Evolutionary conservation across 2,113 vertebrate genomes (phyloP).

Genomic region (Hypanus sabinus): DNA sequence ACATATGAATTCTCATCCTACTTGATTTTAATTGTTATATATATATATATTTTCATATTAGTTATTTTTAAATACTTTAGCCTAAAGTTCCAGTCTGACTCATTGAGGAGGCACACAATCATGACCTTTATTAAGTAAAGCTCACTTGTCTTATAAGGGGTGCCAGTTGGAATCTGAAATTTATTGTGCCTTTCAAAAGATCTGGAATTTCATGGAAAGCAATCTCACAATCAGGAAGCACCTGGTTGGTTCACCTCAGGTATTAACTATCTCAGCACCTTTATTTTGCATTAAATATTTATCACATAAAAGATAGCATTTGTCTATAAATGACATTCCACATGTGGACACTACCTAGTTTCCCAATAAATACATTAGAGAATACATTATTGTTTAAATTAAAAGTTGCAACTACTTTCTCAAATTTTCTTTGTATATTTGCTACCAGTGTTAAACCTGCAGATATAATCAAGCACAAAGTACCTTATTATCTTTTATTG

Average conservation of each 20-base stretch:
- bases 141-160: too few relatives aligned
- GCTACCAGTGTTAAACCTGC: not conserved
- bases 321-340: not conserved
- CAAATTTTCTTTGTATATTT: not conserved
- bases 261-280: not conserved
- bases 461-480: not conserved
- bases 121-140: not conserved
- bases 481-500: constrained; percentile 90
- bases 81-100: not conserved
- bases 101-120: not conserved
- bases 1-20: too few relatives aligned
- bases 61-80: too few relatives aligned
- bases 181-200: not conserved
- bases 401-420: not conserved
- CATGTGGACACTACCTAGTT: not conserved
- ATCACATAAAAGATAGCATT: not conserved
- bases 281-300: not conserved
- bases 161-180: not conserved
- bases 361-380: not conserved
- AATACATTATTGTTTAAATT: not conserved
- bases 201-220: not conserved
- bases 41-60: too few relatives aligned
- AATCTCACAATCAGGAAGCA: not conserved
- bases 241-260: not conserved
- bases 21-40: too few relatives aligned